A percentile compares a stretch with the other conserved stretches of the same genome.
These are phyloP conservation scores for Maniola hyperantus DNA, from an alignment of 2,888 invertebrate genomes.

Conservation along the genomic window DNA sequence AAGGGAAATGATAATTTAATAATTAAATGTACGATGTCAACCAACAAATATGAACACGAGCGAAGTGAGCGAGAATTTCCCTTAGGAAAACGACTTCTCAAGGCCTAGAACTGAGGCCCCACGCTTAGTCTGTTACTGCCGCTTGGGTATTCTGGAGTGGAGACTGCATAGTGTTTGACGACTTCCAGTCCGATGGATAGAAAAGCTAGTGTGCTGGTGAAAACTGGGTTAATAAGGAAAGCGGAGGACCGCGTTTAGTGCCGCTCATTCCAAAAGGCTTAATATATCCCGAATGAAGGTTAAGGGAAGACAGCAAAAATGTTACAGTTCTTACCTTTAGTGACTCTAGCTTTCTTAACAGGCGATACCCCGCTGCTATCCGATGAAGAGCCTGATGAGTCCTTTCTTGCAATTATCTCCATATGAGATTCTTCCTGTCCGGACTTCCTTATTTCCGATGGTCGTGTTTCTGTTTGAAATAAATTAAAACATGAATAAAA, in stretches of 20 bases:
- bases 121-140: too few relatives aligned
- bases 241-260: background rate
- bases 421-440: slow-evolving; percentile 41
- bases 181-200: too few relatives aligned
- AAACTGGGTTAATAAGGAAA: background rate
- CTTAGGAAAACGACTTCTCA: too few relatives aligned
- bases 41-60: too few relatives aligned
- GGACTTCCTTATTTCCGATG: slow-evolving; percentile 41
- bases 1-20: too few relatives aligned
- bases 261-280: background rate
- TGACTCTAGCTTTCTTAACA: slow-evolving; percentile 64
- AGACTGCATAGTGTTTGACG: too few relatives aligned
- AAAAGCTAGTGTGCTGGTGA: too few relatives aligned
- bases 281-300: background rate
- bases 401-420: slow-evolving; percentile 36
- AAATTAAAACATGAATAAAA: slow-evolving; percentile 6
- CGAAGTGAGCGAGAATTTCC: too few relatives aligned
- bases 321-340: slow-evolving; percentile 54
- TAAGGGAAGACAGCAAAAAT: background rate
- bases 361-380: slow-evolving; percentile 68
- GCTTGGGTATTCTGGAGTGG: too few relatives aligned
- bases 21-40: background rate
- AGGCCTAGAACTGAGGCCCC: too few relatives aligned
- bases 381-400: slow-evolving; percentile 41
- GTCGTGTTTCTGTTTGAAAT: slow-evolving; percentile 44